Base-by-base conservation (phyloP, 2,113 vertebrate genomes). In the Platanista minor region DNA sequence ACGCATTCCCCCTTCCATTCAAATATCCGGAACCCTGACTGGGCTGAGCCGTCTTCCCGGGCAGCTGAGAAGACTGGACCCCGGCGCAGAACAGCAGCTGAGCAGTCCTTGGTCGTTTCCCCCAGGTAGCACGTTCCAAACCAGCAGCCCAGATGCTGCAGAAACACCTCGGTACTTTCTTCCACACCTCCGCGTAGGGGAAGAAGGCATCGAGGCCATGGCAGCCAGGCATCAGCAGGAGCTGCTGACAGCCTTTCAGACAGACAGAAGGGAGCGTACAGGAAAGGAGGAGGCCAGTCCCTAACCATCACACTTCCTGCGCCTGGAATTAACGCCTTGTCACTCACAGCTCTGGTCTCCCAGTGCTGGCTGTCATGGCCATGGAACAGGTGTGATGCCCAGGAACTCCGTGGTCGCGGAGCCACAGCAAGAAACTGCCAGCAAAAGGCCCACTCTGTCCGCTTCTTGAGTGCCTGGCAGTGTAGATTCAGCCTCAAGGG, bases 281-380 rank as follows among this genome's bases (percentile, higher is more conserved):
- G 43, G 80, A 75, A 62, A 54, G 72, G 78, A 74, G 7, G 49
- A 72, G 78, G 33, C 77, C 61, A 27, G 77, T 93, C 89, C 91
- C 97, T 91, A 83, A 96, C 93, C 95, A 89, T 91, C 97, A 87
- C 94, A 98, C 96, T 95, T 94, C 91, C 49, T 72, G 67, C 8
- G 71, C 86, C 92, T 95, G 92, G 93, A 96, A 95, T 97, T 97
- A 97, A 72, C 95, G 0, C 96, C 97, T 95, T 98, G 96, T 97
- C 95, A 91, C 54, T 93, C 96, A 90, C 81, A 57, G 80, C 83
- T 66, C 52, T 11, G 0, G 41, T 69, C 83, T 67, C 92, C 91
- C 77, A 29, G 43, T n/a, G 36, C 91, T 59, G 77, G 29, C 90
- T 96, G 92, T 83, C 96, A 75, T 0, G 49, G 92, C 61, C 36